Conservation (phyloP, 2,113 vertebrate genomes). For the Centropristis striata region DNA sequence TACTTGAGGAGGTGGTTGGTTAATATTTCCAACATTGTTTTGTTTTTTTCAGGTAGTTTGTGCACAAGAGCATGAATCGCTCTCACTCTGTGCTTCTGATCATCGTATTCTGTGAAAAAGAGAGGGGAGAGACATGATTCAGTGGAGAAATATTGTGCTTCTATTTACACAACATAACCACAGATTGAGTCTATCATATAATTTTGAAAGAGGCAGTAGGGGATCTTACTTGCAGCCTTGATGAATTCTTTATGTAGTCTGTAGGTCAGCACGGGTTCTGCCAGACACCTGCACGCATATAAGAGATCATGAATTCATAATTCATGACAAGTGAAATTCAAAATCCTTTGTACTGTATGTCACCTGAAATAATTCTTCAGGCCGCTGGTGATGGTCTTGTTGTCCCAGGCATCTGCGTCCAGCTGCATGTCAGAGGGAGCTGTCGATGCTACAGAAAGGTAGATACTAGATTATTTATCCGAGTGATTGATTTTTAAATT, state of each 20-base stretch:
- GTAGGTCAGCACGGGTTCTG: slow-evolving; percentile 97
- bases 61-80: slow-evolving; percentile 96
- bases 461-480: neutral
- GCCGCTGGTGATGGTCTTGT: slow-evolving; percentile 98
- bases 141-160: slow-evolving; percentile 1
- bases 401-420: slow-evolving; percentile 96
- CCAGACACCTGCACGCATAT: slow-evolving; percentile 89
- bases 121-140: neutral
- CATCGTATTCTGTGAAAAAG: slow-evolving; percentile 91
- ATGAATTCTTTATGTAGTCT: slow-evolving; percentile 98
- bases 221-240: slow-evolving; percentile 95
- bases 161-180: neutral
- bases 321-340: neutral
- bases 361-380: slow-evolving; percentile 99
- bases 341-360: slow-evolving; percentile 12
- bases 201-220: neutral
- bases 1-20: slow-evolving; percentile 95
- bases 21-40: slow-evolving; percentile 95
- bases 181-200: neutral
- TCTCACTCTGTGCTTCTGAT: slow-evolving; percentile 95
- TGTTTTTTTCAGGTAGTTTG: slow-evolving; percentile 96
- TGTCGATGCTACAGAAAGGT: slow-evolving; percentile 87
- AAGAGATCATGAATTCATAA: slow-evolving; percentile 3
- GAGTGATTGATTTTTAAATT: neutral
- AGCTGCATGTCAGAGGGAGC: slow-evolving; percentile 94